Evolutionary conservation across 2,113 vertebrate species (phyloP), one percentile per base, ranked within the genome.

Genomic region (Ailuropoda melanoleuca): DNA sequence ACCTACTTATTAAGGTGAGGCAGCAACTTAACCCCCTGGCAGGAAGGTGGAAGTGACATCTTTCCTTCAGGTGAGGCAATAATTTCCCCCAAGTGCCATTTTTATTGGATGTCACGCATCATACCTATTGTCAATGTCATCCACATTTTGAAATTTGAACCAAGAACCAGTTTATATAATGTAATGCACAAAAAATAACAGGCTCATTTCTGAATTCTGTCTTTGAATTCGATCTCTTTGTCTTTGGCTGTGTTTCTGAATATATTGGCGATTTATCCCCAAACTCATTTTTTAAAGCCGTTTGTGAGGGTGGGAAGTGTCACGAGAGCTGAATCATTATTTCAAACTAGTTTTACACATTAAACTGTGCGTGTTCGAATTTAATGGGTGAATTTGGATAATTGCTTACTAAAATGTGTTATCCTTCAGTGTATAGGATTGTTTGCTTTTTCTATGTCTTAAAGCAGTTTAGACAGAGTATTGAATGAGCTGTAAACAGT

Each of bases 371-470:
- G n/a, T 78, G 21, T 56, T 95, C 75, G 90, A 84, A 95, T 58
- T 92, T 92, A 56, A 90, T 53, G 14, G 37, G 43, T 85, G 87
- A 75, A 82, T 55, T 94, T 95, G 17, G 43, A 60, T 75, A 87
- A 89, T 93, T 75, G 80, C 93, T 26, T 77, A 55, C 68, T 55
- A 58, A 72, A 80, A 94, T 46, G 60, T 87, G 88, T 66, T 21
- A 89, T 78, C 14, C 34, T 83, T 92, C 89, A 62, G 18, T 43
- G 31, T 55, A 26, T 83, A 53, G 56, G 68, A 92, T 93, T 87
- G 58, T 94, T 92, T 68, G 53, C 64, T 95, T 92, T 93, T 90
- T 95, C 70, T 55, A 10, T 90, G 13, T 93, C 37, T 91, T 78
- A 93, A 70, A 95, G 87, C 87, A 85, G 50, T 91, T 93, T 97